These are phyloP conservation scores for Myoxocephalus aenaeus DNA, from an alignment of 2,797 vertebrate species.

Conservation along the genomic window DNA sequence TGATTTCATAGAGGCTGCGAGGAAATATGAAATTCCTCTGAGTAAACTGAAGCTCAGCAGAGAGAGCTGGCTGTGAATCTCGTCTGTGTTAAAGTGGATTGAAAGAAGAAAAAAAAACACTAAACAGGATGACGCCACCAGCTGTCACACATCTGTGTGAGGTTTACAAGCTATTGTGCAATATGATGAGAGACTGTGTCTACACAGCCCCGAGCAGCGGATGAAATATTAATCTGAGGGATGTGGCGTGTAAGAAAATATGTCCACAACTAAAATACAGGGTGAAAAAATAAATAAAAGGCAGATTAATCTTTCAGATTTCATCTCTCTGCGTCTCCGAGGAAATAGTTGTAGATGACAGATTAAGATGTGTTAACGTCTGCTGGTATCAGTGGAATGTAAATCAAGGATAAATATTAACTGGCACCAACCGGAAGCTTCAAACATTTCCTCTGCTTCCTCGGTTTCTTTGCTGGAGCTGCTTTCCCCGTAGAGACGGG, in stretches of 20 bases:
- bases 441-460: constrained; percentile 8
- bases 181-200: constrained; percentile 14
- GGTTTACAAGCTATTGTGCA: constrained; percentile 31
- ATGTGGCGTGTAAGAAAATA: constrained; percentile 2
- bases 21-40: constrained; percentile 36
- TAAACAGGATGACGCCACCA: constrained; percentile 34
- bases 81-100: constrained; percentile 19
- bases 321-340: background rate
- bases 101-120: constrained; percentile 24
- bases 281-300: background rate
- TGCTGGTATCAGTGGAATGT: background rate
- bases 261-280: background rate
- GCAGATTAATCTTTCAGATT: background rate
- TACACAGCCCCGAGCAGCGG: constrained; percentile 16
- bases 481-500: background rate
- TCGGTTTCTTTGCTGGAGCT: background rate
- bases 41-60: constrained; percentile 21
- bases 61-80: constrained; percentile 19
- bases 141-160: constrained; percentile 36
- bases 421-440: background rate
- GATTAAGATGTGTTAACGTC: constrained; percentile 1
- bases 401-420: constrained; percentile 26
- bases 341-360: background rate
- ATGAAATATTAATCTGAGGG: constrained; percentile 48
- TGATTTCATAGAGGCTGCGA: constrained; percentile 1